These are phyloP conservation scores for Raphicerus campestris DNA, from an alignment of 2,113 vertebrate genomes.

Conservation along the genomic window DNA sequence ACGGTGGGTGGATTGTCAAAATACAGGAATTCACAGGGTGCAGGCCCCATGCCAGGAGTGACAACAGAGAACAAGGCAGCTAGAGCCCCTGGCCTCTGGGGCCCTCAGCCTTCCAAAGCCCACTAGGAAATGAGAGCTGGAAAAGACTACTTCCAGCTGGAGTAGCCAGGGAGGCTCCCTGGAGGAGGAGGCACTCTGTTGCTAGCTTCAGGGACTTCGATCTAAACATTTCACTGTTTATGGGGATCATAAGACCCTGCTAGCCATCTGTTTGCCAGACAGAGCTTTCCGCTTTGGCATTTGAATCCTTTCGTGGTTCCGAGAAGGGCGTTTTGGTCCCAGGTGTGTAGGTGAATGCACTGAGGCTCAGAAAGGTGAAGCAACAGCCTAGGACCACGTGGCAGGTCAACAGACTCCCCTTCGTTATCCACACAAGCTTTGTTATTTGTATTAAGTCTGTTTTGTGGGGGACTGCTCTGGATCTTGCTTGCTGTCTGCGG, in stretches of 20 bases:
- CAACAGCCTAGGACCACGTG: accelerated
- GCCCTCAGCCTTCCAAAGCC: not conserved
- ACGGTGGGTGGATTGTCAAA: not conserved
- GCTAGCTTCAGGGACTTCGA: not conserved
- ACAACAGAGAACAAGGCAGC: not conserved
- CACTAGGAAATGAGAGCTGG: not conserved
- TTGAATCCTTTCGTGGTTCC: not conserved
- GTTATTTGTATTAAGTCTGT: not conserved
- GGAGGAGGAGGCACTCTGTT: not conserved
- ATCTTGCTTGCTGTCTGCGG: not conserved
- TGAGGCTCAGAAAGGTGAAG: not conserved
- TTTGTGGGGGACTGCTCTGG: not conserved
- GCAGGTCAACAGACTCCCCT: not conserved
- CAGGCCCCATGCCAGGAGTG: not conserved
- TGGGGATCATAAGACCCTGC: not conserved
- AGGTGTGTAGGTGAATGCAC: not conserved
- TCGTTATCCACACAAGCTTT: not conserved
- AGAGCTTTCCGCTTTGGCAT: not conserved
- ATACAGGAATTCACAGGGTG: not conserved
- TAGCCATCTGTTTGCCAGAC: not conserved
- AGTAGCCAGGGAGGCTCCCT: not conserved
- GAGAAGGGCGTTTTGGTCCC: not conserved
- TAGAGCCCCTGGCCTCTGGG: not conserved
- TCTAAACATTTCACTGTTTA: not conserved
- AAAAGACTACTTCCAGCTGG: not conserved